Evolutionary conservation across 2,113 vertebrate species (phyloP), one percentile per base, ranked within the genome.

Genomic region (Diglossa brunneiventris): DNA sequence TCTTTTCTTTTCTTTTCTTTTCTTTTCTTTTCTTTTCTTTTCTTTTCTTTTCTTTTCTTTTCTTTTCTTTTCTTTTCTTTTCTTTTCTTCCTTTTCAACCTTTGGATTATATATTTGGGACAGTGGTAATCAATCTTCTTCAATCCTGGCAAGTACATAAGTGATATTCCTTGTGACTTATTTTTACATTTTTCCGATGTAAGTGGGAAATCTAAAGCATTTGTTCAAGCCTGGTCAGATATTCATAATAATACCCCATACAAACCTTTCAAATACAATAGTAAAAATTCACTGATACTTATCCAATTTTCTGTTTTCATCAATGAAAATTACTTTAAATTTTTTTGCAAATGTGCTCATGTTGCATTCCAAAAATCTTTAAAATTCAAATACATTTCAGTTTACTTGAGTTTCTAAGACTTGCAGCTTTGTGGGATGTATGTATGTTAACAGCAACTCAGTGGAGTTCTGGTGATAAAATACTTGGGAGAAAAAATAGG

Each of bases 231-330:
- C 15, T 92, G 42, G 52, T 92, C 77, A 85, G 30, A 82, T 49
- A 52, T 16, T 67, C 7, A 9, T 66, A 39, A 85, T 82, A 91
- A 66, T 39, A 87, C 13, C 10, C 33, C 17, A 92, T 73, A 73
- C 74, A 91, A 86, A 83, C 13, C 17, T 94, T 94, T 75, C 46
- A 93, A 93, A 74, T 81, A 21, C 13, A 70, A 44, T 50, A 85
- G 70, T 89, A 94, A 94, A 91, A 17, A 21, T 28, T 95, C 62
- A n/a, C 14, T 55, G 55, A 87, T 93, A 83, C 88, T 93, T 70
- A 66, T 62, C 22, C 41, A 87, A 56, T 94, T 91, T 91, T 1
- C 20, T 68, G 33, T 2, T 92, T 94, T 89, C 52, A 61, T 77
- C 63, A 55, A 72, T 85, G 63, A 78, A 11, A 92, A 89, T 70